Percentiles rank a stretch among this genome's conserved stretches.
Evolutionary conservation across 2,797 vertebrate genomes (phyloP).

Genomic region (Chelidonichthys spinosus): DNA sequence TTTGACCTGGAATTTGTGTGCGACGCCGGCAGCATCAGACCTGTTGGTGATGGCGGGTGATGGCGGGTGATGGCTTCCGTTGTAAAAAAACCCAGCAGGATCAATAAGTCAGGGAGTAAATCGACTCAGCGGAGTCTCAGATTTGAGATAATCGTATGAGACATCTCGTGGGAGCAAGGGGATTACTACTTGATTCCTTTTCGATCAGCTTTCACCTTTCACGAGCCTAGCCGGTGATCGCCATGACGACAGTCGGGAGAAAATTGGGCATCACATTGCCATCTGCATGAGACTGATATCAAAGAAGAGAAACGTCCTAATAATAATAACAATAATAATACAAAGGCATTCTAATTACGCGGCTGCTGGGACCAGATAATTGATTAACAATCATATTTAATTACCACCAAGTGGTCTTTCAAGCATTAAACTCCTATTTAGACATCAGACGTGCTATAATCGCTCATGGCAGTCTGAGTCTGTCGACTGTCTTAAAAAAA

Average conservation of each 20-base stretch:
- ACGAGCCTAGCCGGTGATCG: conserved; percentile 48
- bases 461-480: too few relatives aligned
- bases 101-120: conserved; percentile 37
- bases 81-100: conserved; percentile 17
- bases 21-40: background rate
- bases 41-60: background rate
- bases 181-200: conserved; percentile 66
- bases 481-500: too few relatives aligned
- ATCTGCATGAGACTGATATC: conserved; percentile 24
- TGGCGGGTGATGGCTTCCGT: conserved; percentile 16
- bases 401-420: too few relatives aligned
- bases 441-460: background rate
- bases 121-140: conserved; percentile 44
- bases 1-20: background rate
- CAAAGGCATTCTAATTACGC: background rate
- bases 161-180: conserved; percentile 50
- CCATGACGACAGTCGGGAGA: conserved; percentile 42
- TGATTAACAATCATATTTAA: background rate
- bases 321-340: background rate
- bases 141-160: conserved; percentile 56
- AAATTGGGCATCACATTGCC: conserved; percentile 37
- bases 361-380: background rate
- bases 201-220: conserved; percentile 64
- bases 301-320: background rate
- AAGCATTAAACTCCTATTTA: background rate